A percentile compares a stretch with the other conserved stretches of the same genome.
Conservation (phyloP, 2,797 vertebrate genomes). For the Macrochelys suwanniensis region DNA sequence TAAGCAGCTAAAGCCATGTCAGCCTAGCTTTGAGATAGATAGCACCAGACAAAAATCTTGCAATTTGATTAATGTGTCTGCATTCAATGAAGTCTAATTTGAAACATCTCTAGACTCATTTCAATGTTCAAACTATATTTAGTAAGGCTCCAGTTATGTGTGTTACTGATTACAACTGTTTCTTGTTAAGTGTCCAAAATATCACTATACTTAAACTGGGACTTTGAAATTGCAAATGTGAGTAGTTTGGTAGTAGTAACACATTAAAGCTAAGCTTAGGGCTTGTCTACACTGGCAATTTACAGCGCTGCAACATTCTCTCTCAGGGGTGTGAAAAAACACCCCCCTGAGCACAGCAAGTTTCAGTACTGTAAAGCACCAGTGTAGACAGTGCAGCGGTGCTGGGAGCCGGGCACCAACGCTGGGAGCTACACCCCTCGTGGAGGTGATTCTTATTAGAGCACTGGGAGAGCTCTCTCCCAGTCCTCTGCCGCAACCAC, state of each 20-base stretch:
- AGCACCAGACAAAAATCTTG: neutral
- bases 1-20: neutral
- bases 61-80: neutral
- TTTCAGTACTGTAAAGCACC: too few relatives aligned
- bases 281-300: too few relatives aligned
- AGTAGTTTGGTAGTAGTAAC: neutral
- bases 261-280: neutral
- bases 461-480: too few relatives aligned
- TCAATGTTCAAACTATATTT: neutral
- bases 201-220: neutral
- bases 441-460: too few relatives aligned
- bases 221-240: neutral
- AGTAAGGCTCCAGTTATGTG: neutral
- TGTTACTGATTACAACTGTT: neutral
- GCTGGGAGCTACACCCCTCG: too few relatives aligned
- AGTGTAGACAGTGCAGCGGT: too few relatives aligned
- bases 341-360: too few relatives aligned
- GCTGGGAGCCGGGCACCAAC: too few relatives aligned
- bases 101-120: neutral
- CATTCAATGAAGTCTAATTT: neutral
- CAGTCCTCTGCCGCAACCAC: too few relatives aligned
- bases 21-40: neutral
- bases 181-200: neutral
- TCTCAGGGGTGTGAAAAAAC: too few relatives aligned
- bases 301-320: too few relatives aligned